Conservation (phyloP, 2,888 invertebrate genomes). For the Ophion ellenae region DNA sequence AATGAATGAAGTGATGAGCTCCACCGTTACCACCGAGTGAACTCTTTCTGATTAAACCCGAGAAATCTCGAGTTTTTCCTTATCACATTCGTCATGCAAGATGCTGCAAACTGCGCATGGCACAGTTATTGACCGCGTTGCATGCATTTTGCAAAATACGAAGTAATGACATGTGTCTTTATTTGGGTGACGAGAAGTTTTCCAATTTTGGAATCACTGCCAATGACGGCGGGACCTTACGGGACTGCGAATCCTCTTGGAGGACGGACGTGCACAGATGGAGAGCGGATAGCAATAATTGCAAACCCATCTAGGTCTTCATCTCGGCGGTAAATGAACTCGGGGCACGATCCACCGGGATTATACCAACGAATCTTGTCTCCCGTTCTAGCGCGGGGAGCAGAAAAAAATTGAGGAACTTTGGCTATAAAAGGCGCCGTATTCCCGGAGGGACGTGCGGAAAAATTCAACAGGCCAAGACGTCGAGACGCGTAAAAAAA, state of each 20-base stretch:
- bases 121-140: constrained; percentile 1
- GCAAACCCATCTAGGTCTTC: not conserved
- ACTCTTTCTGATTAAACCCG: constrained; percentile 63
- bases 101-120: not conserved
- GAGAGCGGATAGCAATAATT: not conserved
- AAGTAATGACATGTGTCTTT: not conserved
- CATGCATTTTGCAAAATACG: constrained; percentile 18
- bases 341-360: not conserved
- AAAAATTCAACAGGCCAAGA: constrained; percentile 44
- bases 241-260: not conserved
- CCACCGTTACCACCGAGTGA: constrained; percentile 59
- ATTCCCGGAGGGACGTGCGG: constrained; percentile 19
- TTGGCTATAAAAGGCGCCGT: constrained; percentile 34
- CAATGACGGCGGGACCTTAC: not conserved
- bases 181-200: not conserved
- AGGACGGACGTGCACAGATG: not conserved
- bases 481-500: constrained; percentile 47
- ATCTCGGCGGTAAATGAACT: not conserved
- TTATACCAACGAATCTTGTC: constrained; percentile 15
- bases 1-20: constrained; percentile 65
- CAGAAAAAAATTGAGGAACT: constrained; percentile 32
- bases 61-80: constrained; percentile 32
- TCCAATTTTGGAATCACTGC: not conserved
- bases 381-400: not conserved
- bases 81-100: constrained; percentile 22